Base-by-base conservation (phyloP, 1,140 invertebrate genomes). In the Lasioglossum albipes region DNA sequence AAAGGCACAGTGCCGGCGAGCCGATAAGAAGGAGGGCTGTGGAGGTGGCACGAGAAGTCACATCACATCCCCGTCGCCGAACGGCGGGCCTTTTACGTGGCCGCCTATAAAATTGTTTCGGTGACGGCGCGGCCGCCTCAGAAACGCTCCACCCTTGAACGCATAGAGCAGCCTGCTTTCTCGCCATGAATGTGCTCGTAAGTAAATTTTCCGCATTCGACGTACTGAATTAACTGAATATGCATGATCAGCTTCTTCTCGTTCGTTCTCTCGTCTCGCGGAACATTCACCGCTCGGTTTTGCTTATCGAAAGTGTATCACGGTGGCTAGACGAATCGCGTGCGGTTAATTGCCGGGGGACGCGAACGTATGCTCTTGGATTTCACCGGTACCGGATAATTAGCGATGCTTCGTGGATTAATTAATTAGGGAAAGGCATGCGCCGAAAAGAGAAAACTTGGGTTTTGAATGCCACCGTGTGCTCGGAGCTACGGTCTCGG, bases 81-180 rank as follows among this genome's bases (percentile, higher is more conserved):
- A 76, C 81, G 85, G 84, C 70, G 72, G 68, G 72, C 89, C 85
- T 80, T 79, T 86, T 88, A 84, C 83, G 79, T 81, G 75, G 77
- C 86, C 67, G 82, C 13, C 91, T 93, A 93, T 93, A 93, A 93
- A 93, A 89, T 93, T 92, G 89, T 91, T 90, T 86, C 85, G 84
- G 87, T 87, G 81, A 86, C 85, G 90, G 90, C 92, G 91, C 91
- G 91, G 88, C 90, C 91, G 91, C 87, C 81, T 93, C 92, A 93
- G 92, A 93, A 89, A 89, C 90, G 82, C 89, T 93, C 90, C 90
- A 92, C 91, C 91, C 90, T 92, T 85, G 89, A 91, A 79, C 82
- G 88, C 86, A 91, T 86, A 83, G 88, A 86, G 80, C 78, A 84
- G 85, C 67, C 45, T 10, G 81, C 84, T 83, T 86, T 77, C 76